Percentiles rank a stretch among this genome's conserved stretches.
phyloP scores from a whole-genome alignment of 2,113 vertebrate genomes.

The Strix aluco region DNA sequence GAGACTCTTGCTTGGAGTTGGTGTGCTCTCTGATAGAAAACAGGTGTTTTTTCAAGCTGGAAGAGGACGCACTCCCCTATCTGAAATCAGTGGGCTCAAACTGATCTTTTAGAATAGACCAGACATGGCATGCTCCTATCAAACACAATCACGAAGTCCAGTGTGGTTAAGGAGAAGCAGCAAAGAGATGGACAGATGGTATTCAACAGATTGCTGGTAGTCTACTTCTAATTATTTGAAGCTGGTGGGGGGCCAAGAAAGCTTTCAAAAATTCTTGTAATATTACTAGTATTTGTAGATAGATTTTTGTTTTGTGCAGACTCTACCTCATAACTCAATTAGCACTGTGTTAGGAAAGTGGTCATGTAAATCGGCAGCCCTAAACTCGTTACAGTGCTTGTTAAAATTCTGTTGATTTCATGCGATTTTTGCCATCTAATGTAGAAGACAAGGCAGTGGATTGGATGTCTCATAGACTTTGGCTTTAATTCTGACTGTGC shows the following conservation, averaged over 20 bases:
- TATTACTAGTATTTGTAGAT: background rate
- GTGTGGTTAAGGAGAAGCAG: background rate
- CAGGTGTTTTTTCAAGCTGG: background rate
- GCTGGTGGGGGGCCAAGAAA: background rate
- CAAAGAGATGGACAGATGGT: background rate
- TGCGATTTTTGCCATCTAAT: background rate
- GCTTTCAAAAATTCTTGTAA: background rate
- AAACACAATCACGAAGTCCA: background rate
- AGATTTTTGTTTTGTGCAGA: background rate
- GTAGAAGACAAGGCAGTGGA: background rate
- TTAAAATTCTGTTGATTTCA: background rate
- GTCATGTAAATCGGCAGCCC: background rate
- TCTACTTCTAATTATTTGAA: background rate
- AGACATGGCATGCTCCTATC: background rate
- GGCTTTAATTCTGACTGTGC: background rate
- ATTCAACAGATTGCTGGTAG: background rate
- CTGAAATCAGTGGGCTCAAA: background rate
- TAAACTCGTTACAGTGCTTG: background rate
- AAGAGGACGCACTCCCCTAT: background rate
- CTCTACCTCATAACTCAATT: background rate
- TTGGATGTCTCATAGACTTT: background rate
- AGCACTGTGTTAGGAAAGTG: background rate
- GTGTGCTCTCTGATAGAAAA: background rate
- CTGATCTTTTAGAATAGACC: background rate
- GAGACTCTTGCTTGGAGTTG: background rate